Evolutionary conservation across 2,797 vertebrate genomes (phyloP).

Genomic region (Parotocinclus haroldoi): DNA sequence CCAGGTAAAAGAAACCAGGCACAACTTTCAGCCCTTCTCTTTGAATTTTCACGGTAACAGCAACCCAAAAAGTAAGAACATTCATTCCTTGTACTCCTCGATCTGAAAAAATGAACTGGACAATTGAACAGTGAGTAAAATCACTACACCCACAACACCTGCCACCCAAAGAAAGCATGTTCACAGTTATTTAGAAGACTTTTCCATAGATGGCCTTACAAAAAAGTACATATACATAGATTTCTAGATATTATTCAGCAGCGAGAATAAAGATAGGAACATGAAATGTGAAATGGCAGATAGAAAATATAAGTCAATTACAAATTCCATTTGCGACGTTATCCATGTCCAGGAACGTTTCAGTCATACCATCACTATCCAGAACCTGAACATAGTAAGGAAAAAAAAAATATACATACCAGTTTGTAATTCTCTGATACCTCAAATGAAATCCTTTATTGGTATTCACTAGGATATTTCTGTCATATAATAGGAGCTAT

Average conservation of each 20-base stretch:
- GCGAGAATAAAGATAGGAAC: slow-evolving; percentile 41
- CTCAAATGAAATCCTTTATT: too few relatives aligned
- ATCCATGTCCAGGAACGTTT: slow-evolving; percentile 21
- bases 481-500: neutral
- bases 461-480: neutral
- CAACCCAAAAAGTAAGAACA: slow-evolving; percentile 16
- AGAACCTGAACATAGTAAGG: slow-evolving; percentile 8
- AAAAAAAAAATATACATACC: neutral
- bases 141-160: slow-evolving; percentile 32
- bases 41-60: slow-evolving; percentile 6
- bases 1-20: slow-evolving; percentile 21
- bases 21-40: slow-evolving; percentile 8
- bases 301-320: neutral
- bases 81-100: slow-evolving; percentile 18
- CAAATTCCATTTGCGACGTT: slow-evolving; percentile 26
- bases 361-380: slow-evolving; percentile 16
- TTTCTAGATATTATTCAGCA: slow-evolving; percentile 36
- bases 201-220: slow-evolving; percentile 45
- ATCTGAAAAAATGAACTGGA: slow-evolving; percentile 6
- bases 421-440: slow-evolving; percentile 2
- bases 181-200: slow-evolving; percentile 61
- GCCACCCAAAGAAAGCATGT: slow-evolving; percentile 50
- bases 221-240: slow-evolving; percentile 48
- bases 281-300: slow-evolving; percentile 35
- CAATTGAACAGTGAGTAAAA: slow-evolving; percentile 39